Conservation (phyloP, 2,888 invertebrate genomes). For the Athrips mouffetella region DNA sequence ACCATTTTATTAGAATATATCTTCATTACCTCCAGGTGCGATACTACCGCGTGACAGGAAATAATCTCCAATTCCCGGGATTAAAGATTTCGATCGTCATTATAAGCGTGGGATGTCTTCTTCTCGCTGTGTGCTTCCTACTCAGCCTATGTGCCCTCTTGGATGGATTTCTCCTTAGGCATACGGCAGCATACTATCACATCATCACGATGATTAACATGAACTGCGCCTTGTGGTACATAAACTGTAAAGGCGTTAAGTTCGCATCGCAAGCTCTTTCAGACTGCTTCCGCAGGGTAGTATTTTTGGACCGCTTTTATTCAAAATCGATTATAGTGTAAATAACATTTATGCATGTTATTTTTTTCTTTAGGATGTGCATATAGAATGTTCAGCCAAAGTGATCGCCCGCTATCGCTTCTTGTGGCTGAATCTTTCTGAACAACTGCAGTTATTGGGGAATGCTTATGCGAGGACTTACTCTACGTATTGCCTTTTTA, state of each 20-base stretch:
- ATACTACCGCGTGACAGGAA: constrained; percentile 78
- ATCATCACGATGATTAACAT: constrained; percentile 85
- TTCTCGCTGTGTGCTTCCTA: constrained; percentile 79
- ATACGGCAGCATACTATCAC: constrained; percentile 81
- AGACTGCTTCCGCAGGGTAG: constrained; percentile 71
- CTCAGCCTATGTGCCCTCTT: constrained; percentile 78
- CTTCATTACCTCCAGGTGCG: constrained; percentile 55
- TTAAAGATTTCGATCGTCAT: constrained; percentile 79
- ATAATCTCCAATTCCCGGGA: constrained; percentile 79
- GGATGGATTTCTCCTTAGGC: constrained; percentile 81
- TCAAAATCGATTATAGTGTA: not conserved
- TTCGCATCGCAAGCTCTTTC: constrained; percentile 79
- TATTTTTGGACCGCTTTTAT: not conserved
- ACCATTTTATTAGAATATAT: constrained; percentile 4
- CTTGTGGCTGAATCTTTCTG: constrained; percentile 82
- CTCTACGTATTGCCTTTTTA: constrained; percentile 81
- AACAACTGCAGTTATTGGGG: constrained; percentile 81
- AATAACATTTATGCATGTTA: not conserved
- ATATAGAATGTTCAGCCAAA: constrained; percentile 72
- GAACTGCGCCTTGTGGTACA: constrained; percentile 85
- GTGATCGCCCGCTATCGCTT: constrained; percentile 80
- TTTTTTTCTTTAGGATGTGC: constrained; percentile 67
- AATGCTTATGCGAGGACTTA: constrained; percentile 84
- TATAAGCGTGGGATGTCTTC: constrained; percentile 80
- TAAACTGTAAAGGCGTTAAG: constrained; percentile 82